Evolutionary conservation across 2,888 invertebrate genomes (phyloP), one percentile per base, ranked within the genome.

Genomic region (Gonocerus acuteangulatus): DNA sequence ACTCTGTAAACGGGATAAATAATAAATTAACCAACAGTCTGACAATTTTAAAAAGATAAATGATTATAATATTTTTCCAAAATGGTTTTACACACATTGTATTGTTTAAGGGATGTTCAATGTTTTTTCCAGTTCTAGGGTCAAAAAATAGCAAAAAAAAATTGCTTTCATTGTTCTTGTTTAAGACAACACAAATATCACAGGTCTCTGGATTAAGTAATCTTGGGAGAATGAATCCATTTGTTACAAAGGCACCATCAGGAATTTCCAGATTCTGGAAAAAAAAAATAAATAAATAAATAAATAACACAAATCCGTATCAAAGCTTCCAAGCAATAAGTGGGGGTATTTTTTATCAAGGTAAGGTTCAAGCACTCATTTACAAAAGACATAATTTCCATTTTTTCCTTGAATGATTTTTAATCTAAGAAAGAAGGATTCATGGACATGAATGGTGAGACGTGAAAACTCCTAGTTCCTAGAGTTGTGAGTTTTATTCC

Each of bases 191-290:
- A 22, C 54, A 54, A 23, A 54, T 32, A 23, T 54, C 42, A 36
- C 21, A 42, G 21, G 21, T 16, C 21, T 54, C 54, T 6, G 39
- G 15, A 54, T 39, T 54, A 22, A 22, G 23, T 1, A 54, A 22
- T 21, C 39, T 54, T 2, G 54, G 54, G 16, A 42, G n/a, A 42
- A 54, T 32, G 11, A 54, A 42, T 21, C 34, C 54, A 42, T 54
- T 42, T 4, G 58, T 34, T 15, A 47, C 48, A n/a, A 48, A 2
- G 21, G 47, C 16, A n/a, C 27, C 36, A 7, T 19, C 19, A n/a
- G 16, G 42, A 32, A 47, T 27, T n/a, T 54, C 15, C 15, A 54
- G 42, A 54, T 58, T 11, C 58, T 58, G 45, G n/a, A 57, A 57
- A 51, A 36, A 52, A 4, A 42, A 42, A 42, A 42, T 7, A 42